phyloP scores from a whole-genome alignment of 2,888 invertebrate species.

The Philopedon plagiatum region DNA sequence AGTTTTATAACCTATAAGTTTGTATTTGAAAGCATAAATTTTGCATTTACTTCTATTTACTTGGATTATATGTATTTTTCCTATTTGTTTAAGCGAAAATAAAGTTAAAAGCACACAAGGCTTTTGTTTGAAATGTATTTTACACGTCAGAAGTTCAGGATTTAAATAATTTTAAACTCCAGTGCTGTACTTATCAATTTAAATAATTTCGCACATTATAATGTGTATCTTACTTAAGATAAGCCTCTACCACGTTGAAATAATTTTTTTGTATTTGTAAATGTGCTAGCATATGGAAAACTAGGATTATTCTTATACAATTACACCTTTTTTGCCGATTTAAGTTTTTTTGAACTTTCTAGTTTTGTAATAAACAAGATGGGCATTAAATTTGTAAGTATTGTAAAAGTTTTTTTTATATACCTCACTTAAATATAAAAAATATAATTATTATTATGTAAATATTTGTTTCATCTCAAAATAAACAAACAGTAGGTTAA shows the following conservation, averaged over 20 bases:
- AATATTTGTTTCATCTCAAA: too few relatives aligned
- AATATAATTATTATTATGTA: too few relatives aligned
- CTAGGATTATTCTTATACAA: neutral
- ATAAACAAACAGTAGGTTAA: too few relatives aligned
- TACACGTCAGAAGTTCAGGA: neutral
- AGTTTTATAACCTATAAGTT: conserved; percentile 14
- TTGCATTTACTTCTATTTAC: neutral
- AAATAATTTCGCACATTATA: neutral
- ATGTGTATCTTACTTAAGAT: neutral
- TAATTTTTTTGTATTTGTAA: neutral
- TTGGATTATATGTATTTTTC: neutral
- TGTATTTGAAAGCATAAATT: neutral
- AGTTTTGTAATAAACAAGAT: too few relatives aligned
- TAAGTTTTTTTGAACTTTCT: too few relatives aligned
- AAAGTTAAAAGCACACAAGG: neutral
- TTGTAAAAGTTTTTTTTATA: too few relatives aligned
- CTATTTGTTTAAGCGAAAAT: neutral
- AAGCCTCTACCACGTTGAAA: conserved; percentile 3
- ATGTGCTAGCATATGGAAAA: neutral
- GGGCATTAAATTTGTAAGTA: too few relatives aligned
- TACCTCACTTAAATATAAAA: too few relatives aligned
- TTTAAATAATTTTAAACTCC: neutral
- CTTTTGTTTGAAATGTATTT: neutral
- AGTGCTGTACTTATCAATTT: neutral
- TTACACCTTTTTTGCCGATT: too few relatives aligned